Evolutionary conservation across 2,888 invertebrate genomes (phyloP).

Genomic region (Dascillus cervinus): DNA sequence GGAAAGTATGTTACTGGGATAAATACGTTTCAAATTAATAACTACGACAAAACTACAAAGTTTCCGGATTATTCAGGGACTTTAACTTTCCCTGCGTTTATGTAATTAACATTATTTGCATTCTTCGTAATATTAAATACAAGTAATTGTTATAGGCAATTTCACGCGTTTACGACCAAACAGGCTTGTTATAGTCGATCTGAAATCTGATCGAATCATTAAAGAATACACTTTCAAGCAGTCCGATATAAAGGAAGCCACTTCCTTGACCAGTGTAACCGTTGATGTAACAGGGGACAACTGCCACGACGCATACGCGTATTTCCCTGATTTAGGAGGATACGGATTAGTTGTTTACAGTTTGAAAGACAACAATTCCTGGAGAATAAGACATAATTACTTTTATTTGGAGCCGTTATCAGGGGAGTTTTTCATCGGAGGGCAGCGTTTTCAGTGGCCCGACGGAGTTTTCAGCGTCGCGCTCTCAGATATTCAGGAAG

Average conservation of each 20-base stretch:
- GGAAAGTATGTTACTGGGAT: no score
- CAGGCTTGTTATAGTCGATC: constrained; percentile 58
- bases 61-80: no score
- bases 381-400: constrained; percentile 63
- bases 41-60: no score
- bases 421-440: constrained; percentile 60
- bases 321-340: constrained; percentile 59
- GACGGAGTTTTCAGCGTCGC: constrained; percentile 72
- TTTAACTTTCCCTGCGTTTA: no score
- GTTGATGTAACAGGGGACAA: constrained; percentile 52
- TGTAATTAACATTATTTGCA: no score
- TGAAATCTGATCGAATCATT: constrained; percentile 55
- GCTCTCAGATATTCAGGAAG: constrained; percentile 44
- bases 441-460: constrained; percentile 67
- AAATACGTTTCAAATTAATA: no score
- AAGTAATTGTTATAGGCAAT: constrained; percentile 34
- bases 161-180: constrained; percentile 49
- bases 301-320: constrained; percentile 61
- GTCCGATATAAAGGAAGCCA: constrained; percentile 41
- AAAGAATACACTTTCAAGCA: constrained; percentile 49
- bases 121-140: no score
- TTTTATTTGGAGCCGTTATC: constrained; percentile 64
- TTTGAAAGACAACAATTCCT: constrained; percentile 53
- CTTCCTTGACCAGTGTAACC: constrained; percentile 58
- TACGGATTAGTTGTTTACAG: constrained; percentile 56